These are phyloP conservation scores for Labeo rohita DNA, from an alignment of 2,113 vertebrate genomes.

Conservation along the genomic window DNA sequence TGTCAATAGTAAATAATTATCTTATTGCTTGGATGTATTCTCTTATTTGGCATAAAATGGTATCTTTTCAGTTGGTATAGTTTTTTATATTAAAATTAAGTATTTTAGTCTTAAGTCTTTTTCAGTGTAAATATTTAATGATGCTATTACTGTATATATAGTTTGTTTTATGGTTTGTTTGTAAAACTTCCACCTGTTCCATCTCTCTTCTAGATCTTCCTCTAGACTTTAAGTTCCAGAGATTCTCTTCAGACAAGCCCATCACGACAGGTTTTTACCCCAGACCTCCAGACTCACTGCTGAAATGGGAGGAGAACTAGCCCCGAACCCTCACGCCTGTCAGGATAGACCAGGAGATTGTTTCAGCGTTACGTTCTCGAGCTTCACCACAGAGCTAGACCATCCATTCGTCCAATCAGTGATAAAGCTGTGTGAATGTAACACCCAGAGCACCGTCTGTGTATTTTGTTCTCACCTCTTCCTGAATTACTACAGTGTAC, in stretches of 20 bases:
- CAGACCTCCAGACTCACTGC: conserved; percentile 82
- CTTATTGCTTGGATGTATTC: not conserved
- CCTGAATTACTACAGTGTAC: not conserved
- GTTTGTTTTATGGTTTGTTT: not conserved
- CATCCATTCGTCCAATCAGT: conserved; percentile 33
- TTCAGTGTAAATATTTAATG: not conserved
- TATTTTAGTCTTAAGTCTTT: not conserved
- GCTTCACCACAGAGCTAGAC: conserved; percentile 3
- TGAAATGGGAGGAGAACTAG: conserved; percentile 74
- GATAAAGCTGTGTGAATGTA: conserved; percentile 28
- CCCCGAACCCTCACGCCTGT: conserved; percentile 49
- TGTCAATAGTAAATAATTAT: not conserved
- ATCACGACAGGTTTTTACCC: conserved; percentile 90
- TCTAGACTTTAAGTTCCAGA: conserved; percentile 91
- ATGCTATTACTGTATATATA: not conserved
- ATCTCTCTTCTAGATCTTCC: conserved; percentile 83
- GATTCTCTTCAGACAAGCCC: conserved; percentile 86
- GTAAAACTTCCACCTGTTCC: conserved; percentile 11
- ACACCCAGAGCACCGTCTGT: not conserved
- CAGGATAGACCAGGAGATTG: conserved; percentile 15
- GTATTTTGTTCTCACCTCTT: not conserved
- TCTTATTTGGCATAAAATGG: not conserved
- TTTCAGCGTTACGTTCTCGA: not conserved
- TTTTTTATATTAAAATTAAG: not conserved
- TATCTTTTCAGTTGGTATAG: not conserved